Percentiles rank a stretch among this genome's conserved stretches.
phyloP scores from a whole-genome alignment of 2,113 vertebrate genomes.

The Trogon surrucura region DNA sequence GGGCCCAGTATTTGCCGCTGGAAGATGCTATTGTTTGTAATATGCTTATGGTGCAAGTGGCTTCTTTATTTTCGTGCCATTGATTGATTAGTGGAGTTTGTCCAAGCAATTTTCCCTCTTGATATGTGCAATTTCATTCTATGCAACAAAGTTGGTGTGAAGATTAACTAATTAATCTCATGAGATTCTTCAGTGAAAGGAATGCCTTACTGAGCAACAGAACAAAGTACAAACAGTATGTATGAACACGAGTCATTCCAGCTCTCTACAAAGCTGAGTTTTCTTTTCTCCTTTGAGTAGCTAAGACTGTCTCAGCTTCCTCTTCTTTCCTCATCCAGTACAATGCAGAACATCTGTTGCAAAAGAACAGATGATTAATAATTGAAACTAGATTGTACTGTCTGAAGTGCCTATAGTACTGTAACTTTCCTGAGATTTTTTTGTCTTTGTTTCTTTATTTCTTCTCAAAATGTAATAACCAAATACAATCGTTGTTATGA shows the following conservation, averaged over 20 bases:
- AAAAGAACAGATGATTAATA: conserved; percentile 33
- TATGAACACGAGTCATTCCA: not conserved
- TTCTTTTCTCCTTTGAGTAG: conserved; percentile 16
- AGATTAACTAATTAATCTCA: conserved; percentile 60
- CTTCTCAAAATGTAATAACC: not conserved
- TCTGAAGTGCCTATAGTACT: not conserved
- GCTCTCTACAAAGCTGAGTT: not conserved
- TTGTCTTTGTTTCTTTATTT: not conserved
- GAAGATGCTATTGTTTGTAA: conserved; percentile 27
- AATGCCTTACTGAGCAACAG: conserved; percentile 36
- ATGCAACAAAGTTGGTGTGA: conserved; percentile 13
- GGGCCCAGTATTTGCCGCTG: not conserved
- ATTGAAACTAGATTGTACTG: not conserved
- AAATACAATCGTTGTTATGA: not conserved
- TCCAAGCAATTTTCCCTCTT: conserved; percentile 47
- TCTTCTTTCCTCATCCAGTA: not conserved
- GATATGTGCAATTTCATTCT: not conserved
- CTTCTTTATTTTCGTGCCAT: conserved; percentile 36
- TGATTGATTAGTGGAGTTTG: conserved; percentile 45
- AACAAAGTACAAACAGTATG: conserved; percentile 7
- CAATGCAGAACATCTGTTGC: conserved; percentile 29
- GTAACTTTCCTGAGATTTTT: not conserved
- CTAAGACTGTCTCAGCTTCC: not conserved
- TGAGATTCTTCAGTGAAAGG: conserved; percentile 41
- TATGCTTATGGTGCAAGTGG: not conserved